Evolutionary conservation across 2,797 vertebrate genomes (phyloP).

Genomic region (Phalanger gymnotis): DNA sequence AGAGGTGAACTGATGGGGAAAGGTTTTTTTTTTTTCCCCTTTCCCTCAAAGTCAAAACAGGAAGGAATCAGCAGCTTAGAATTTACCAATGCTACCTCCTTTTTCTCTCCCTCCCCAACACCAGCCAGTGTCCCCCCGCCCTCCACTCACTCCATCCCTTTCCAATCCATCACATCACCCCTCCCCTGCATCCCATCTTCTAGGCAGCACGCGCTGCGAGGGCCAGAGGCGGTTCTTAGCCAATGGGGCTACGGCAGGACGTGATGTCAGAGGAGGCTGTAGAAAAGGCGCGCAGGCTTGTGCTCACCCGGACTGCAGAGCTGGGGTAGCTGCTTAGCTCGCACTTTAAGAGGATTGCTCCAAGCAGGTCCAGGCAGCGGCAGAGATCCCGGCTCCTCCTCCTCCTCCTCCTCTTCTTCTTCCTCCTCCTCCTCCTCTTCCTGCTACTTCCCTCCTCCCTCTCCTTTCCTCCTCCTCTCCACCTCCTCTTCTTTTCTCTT

Average conservation of each 20-base stretch:
- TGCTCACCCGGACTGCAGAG: conserved; percentile 90
- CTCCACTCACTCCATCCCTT: conserved; percentile 76
- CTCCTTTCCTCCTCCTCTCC: conserved; percentile 47
- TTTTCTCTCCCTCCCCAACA: conserved; percentile 24
- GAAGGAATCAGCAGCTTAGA: conserved; percentile 73
- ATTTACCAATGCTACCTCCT: conserved; percentile 69
- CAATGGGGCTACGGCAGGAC: conserved; percentile 91
- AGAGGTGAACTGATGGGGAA: neutral
- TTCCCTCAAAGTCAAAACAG: conserved; percentile 64
- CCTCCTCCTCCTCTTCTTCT: conserved; percentile 74
- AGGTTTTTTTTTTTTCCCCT: conserved; percentile 53
- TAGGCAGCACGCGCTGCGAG: conserved; percentile 83
- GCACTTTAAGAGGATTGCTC: conserved; percentile 86
- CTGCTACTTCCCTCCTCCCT: neutral
- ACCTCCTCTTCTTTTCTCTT: conserved; percentile 77
- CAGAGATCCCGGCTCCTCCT: conserved; percentile 77
- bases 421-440: conserved; percentile 20
- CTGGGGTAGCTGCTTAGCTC: conserved; percentile 82
- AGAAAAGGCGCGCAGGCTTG: conserved; percentile 96
- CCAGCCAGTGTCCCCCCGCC: conserved; percentile 31
- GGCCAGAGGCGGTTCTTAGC: conserved; percentile 86
- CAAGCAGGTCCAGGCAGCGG: conserved; percentile 79
- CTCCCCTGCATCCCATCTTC: conserved; percentile 78
- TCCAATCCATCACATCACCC: conserved; percentile 55
- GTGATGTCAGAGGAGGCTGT: conserved; percentile 94